These are phyloP conservation scores for Rhadinocentrus ornatus DNA, from an alignment of 2,797 vertebrate species.

Conservation along the genomic window DNA sequence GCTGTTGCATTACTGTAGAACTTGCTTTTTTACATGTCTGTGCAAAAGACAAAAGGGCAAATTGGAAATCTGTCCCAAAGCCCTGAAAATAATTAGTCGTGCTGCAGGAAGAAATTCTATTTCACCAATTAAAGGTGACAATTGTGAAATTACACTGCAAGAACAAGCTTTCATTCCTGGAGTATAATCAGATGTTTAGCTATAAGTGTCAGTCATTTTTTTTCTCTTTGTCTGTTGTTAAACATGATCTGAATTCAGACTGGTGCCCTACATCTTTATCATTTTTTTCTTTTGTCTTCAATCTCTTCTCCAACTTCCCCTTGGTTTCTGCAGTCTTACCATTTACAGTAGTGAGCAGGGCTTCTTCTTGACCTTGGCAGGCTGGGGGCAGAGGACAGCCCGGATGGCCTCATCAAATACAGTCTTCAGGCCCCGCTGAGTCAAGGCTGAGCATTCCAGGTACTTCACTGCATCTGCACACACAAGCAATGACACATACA, in stretches of 20 bases:
- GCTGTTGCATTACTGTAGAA: neutral
- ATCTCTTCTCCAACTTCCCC: rapidly evolving
- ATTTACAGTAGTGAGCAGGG: slow-evolving; percentile 85
- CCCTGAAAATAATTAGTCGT: neutral
- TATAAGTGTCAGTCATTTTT: neutral
- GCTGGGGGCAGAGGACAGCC: slow-evolving; percentile 91
- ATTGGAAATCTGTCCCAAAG: neutral
- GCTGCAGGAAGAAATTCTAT: neutral
- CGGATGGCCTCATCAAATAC: slow-evolving; percentile 94
- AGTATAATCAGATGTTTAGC: neutral
- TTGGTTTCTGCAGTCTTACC: slow-evolving; percentile 32
- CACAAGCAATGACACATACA: neutral
- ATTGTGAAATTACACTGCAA: neutral
- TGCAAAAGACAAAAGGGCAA: too few species aligned
- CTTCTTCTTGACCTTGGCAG: slow-evolving; percentile 86
- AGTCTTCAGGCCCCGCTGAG: slow-evolving; percentile 91
- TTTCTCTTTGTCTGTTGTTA: neutral
- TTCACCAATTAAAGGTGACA: neutral
- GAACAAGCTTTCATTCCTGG: neutral
- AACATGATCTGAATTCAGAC: neutral
- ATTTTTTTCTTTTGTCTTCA: neutral
- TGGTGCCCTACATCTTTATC: neutral
- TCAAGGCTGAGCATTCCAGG: slow-evolving; percentile 92
- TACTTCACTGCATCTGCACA: slow-evolving; percentile 84
- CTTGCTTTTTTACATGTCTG: neutral